phyloP scores from a whole-genome alignment of 2,113 vertebrate genomes.

The Pygoscelis adeliae region DNA sequence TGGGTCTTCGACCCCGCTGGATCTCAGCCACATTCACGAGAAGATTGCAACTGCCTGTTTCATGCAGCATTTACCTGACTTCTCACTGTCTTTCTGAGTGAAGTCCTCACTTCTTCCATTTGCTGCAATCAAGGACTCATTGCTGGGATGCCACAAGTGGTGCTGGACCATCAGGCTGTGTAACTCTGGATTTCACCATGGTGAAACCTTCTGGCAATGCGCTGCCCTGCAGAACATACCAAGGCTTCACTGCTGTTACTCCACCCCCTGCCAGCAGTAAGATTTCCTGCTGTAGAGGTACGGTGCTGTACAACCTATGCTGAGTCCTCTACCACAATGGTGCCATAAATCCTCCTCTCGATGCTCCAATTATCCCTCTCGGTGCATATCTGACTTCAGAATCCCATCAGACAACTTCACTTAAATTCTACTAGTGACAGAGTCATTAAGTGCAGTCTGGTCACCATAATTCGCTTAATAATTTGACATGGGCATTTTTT shows the following conservation, averaged over 20 bases:
- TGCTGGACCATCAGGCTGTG: slow-evolving; percentile 28
- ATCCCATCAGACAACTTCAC: slow-evolving; percentile 16
- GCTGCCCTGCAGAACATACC: background rate
- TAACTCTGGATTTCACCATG: slow-evolving; percentile 40
- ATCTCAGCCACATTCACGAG: background rate
- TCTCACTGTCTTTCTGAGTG: background rate
- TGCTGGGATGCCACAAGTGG: background rate
- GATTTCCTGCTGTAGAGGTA: background rate
- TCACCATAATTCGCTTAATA: slow-evolving; percentile 46
- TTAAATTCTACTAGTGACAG: slow-evolving; percentile 10
- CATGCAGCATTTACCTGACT: background rate
- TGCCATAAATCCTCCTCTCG: background rate
- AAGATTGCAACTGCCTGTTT: slow-evolving; percentile 22
- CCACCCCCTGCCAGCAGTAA: background rate
- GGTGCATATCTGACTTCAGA: background rate
- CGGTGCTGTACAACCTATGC: background rate
- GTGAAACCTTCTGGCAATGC: slow-evolving; percentile 10
- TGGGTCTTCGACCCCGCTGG: slow-evolving; percentile 38
- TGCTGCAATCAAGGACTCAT: background rate
- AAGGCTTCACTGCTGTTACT: background rate
- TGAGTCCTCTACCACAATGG: background rate
- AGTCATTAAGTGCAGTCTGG: slow-evolving; percentile 43
- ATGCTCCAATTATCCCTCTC: slow-evolving; percentile 16
- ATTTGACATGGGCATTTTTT: slow-evolving; percentile 47
- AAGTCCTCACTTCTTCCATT: background rate